Conservation (phyloP, 1,140 invertebrate species). For the Drosophila melanica region DNA sequence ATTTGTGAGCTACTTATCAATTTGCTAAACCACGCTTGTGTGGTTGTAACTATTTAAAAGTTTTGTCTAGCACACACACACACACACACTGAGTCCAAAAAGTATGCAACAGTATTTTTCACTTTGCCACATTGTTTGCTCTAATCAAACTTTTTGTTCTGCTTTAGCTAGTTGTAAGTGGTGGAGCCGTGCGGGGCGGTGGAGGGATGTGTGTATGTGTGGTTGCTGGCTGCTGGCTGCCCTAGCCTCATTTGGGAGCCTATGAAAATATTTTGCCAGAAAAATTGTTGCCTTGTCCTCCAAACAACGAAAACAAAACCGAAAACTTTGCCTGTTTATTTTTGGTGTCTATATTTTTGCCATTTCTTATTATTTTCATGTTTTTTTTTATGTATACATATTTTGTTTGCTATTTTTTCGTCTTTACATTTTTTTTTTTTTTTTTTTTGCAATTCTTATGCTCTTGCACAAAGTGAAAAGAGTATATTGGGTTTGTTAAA, state of each 20-base stretch:
- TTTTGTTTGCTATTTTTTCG: conserved; percentile 3
- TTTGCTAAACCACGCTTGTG: conserved; percentile 34
- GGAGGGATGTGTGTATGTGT: neutral
- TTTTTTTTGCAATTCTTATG: no score
- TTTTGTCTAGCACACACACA: conserved; percentile 9
- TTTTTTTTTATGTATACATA: neutral
- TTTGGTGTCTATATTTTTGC: conserved; percentile 30
- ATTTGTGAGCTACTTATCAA: conserved; percentile 38
- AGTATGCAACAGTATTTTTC: conserved; percentile 75
- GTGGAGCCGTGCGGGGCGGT: neutral
- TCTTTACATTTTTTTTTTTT: no score
- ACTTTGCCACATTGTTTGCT: conserved; percentile 61
- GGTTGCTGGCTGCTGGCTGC: neutral
- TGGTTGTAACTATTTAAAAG: conserved; percentile 26
- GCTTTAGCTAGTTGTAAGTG: neutral
- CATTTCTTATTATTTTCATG: conserved; percentile 28
- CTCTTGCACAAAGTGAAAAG: no score
- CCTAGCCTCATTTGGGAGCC: conserved; percentile 27
- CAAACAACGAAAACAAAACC: conserved; percentile 11
- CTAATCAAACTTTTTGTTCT: conserved; percentile 58
- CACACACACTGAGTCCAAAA: conserved; percentile 28
- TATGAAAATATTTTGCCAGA: conserved; percentile 46
- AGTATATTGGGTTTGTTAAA: no score
- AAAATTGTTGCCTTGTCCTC: conserved; percentile 35
- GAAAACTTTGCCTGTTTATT: conserved; percentile 37